Percentiles rank a stretch among this genome's conserved stretches.
These are phyloP conservation scores for Semnornis frantzii DNA, from an alignment of 2,113 vertebrate species.

Conservation along the genomic window DNA sequence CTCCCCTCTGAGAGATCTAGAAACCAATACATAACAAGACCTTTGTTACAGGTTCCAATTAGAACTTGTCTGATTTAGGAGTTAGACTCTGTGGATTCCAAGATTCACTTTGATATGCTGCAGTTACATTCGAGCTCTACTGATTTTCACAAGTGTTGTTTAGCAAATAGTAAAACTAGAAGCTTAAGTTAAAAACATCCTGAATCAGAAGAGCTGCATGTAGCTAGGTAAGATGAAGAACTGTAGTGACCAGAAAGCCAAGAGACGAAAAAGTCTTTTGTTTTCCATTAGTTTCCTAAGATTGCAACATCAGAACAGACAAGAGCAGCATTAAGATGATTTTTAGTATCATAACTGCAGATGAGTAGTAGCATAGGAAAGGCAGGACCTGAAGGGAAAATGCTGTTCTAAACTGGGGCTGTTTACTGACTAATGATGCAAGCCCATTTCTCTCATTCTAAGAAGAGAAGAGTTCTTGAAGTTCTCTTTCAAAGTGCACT, in stretches of 20 bases:
- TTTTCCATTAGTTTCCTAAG: constrained; percentile 11
- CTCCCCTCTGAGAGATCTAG: not conserved
- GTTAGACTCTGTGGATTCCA: not conserved
- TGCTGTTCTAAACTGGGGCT: constrained; percentile 16
- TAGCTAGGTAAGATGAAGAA: not conserved
- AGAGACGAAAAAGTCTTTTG: not conserved
- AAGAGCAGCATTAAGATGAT: not conserved
- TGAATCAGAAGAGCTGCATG: not conserved
- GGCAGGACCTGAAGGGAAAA: not conserved
- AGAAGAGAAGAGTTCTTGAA: constrained; percentile 12
- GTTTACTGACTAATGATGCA: constrained; percentile 24
- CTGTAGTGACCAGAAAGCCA: not conserved
- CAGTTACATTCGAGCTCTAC: not conserved
- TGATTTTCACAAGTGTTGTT: not conserved
- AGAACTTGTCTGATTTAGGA: not conserved
- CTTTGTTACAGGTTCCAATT: constrained; percentile 4
- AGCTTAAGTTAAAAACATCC: constrained; percentile 2
- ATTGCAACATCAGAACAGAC: not conserved
- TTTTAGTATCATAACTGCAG: constrained; percentile 24
- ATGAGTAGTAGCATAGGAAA: not conserved
- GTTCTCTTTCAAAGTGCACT: not conserved
- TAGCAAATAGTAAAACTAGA: not conserved
- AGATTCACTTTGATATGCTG: not conserved
- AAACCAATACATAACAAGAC: constrained; percentile 24
- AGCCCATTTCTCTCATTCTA: not conserved